phyloP scores from a whole-genome alignment of 1,140 invertebrate genomes.

The Trichonephila clavipes region DNA sequence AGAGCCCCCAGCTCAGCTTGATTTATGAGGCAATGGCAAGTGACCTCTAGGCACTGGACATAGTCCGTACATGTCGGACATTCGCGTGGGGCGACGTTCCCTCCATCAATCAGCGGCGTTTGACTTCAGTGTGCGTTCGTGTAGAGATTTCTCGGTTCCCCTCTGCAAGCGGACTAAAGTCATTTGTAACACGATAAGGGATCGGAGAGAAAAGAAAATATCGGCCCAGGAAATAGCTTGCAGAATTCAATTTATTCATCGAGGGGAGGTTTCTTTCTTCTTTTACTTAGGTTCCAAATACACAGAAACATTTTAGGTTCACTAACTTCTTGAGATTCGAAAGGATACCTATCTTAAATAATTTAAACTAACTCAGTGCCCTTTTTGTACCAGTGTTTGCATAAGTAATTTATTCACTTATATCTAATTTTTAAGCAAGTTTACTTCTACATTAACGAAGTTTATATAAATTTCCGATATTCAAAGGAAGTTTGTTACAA shows the following conservation, averaged over 20 bases:
- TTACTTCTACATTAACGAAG: too few species aligned
- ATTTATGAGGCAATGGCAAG: constrained; percentile 65
- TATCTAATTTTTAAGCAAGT: too few species aligned
- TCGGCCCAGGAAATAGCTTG: not conserved
- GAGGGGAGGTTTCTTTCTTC: not conserved
- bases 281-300: too few species aligned
- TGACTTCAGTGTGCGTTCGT: constrained; percentile 6
- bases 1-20: constrained; percentile 7
- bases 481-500: too few species aligned
- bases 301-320: too few species aligned
- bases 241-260: not conserved
- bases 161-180: not conserved
- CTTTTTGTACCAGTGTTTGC: too few species aligned
- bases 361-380: too few species aligned
- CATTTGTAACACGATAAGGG: constrained; percentile 58
- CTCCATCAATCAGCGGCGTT: constrained; percentile 54
- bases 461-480: too few species aligned
- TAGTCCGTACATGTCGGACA: constrained; percentile 58
- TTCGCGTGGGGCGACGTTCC: constrained; percentile 30
- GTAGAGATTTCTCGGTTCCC: constrained; percentile 44
- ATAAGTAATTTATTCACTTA: too few species aligned
- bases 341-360: too few species aligned
- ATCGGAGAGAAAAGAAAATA: not conserved
- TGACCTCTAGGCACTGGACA: constrained; percentile 48
- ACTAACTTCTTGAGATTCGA: too few species aligned